Percentiles rank a stretch among this genome's conserved stretches.
phyloP scores from a whole-genome alignment of 2,888 invertebrate genomes.

The Cerceris rybyensis region DNA sequence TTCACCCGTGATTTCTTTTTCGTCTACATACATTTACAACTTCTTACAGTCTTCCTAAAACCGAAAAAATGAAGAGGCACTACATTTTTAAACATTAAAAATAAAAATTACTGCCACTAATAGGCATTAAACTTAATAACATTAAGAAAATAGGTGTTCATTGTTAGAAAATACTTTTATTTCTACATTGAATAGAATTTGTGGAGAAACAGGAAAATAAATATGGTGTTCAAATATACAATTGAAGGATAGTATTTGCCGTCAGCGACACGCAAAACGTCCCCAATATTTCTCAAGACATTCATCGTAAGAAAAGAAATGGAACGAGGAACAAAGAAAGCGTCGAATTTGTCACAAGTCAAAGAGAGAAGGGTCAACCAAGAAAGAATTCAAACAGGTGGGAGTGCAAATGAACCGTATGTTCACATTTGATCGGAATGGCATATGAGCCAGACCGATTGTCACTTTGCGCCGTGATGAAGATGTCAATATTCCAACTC shows the following conservation, averaged over 20 bases:
- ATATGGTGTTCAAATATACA: too few relatives aligned
- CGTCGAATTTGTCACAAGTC: neutral
- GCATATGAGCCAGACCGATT: slow-evolving; percentile 60
- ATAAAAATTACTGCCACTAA: too few relatives aligned
- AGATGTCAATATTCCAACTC: slow-evolving; percentile 52
- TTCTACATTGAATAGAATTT: too few relatives aligned
- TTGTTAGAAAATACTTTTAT: too few relatives aligned
- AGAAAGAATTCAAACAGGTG: slow-evolving; percentile 56
- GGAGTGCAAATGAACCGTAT: slow-evolving; percentile 59
- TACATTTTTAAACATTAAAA: too few relatives aligned
- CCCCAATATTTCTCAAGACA: slow-evolving; percentile 70
- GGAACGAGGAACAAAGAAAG: slow-evolving; percentile 39
- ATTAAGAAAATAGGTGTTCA: too few relatives aligned
- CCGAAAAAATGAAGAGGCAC: too few relatives aligned
- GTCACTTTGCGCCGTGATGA: slow-evolving; percentile 26
- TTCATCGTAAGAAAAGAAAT: slow-evolving; percentile 43
- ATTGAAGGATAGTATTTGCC: too few relatives aligned
- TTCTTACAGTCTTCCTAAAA: too few relatives aligned
- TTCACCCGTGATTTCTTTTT: slow-evolving; percentile 76
- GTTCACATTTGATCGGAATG: slow-evolving; percentile 64
- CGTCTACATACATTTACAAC: slow-evolving; percentile 3
- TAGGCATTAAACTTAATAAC: too few relatives aligned
- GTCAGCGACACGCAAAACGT: slow-evolving; percentile 77
- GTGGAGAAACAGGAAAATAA: too few relatives aligned
- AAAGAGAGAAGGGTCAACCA: slow-evolving; percentile 42